Evolutionary conservation across 2,888 invertebrate species (phyloP).

Genomic region (Lasioglossum marginatum): DNA sequence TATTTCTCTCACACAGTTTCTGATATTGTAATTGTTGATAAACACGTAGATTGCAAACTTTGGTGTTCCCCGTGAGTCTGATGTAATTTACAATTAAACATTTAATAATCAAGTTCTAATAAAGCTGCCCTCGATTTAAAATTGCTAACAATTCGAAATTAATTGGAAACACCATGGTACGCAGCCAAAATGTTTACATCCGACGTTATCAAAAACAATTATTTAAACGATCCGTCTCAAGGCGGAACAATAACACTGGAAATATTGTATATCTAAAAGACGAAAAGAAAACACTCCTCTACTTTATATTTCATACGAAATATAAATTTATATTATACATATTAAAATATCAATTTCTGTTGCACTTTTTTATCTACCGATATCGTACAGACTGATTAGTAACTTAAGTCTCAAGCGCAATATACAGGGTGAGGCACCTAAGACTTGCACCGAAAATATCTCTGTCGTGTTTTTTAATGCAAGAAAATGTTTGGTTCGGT

Average conservation of each 20-base stretch:
- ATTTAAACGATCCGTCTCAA: not conserved
- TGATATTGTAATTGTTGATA: not conserved
- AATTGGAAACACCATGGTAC: not conserved
- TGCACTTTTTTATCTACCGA: slow-evolving; percentile 20
- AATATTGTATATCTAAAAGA: not conserved
- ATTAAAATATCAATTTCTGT: slow-evolving; percentile 35
- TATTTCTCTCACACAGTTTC: not conserved
- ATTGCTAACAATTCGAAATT: not conserved
- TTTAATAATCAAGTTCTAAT: not conserved
- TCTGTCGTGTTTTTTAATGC: too few relatives aligned
- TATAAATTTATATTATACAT: slow-evolving; percentile 27
- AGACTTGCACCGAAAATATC: too few relatives aligned
- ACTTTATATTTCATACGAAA: slow-evolving; percentile 24
- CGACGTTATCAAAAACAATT: not conserved
- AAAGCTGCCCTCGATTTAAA: not conserved
- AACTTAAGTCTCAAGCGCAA: slow-evolving; percentile 9
- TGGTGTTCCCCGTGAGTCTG: not conserved
- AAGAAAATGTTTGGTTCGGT: too few relatives aligned
- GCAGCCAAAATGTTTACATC: not conserved
- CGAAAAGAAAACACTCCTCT: slow-evolving; percentile 17
- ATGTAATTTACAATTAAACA: not conserved
- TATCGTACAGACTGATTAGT: not conserved
- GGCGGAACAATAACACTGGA: not conserved
- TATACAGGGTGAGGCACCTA: not conserved
- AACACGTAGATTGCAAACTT: not conserved